Conservation (phyloP, 1,140 invertebrate species). For the Adelges cooleyi region DNA sequence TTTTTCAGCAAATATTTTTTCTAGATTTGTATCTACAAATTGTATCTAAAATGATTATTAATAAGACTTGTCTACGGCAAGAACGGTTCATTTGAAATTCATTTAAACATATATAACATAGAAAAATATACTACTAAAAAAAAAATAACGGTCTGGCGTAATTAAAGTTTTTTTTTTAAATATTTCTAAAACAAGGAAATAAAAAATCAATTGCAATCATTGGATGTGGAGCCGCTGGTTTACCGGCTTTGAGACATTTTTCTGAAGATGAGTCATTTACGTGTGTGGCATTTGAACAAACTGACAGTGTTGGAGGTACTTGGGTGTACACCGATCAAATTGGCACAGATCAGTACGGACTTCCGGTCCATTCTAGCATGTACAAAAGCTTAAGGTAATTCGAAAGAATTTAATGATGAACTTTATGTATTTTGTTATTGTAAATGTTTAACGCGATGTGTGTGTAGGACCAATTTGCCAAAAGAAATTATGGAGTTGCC, state of each 20-base stretch:
- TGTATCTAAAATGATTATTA: too few species aligned
- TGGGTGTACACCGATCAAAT: conserved; percentile 69
- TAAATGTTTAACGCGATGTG: background rate
- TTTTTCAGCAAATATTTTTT: too few species aligned
- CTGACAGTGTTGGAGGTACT: conserved; percentile 65
- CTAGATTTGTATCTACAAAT: too few species aligned
- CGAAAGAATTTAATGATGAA: conserved; percentile 37
- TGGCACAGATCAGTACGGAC: conserved; percentile 57
- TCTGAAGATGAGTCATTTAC: conserved; percentile 37
- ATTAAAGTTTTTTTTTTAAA: too few species aligned
- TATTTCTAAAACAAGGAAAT: too few species aligned
- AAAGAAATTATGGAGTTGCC: conserved; percentile 70
- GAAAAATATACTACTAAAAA: too few species aligned
- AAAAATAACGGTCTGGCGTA: too few species aligned
- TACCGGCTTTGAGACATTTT: conserved; percentile 46
- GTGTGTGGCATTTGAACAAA: conserved; percentile 57
- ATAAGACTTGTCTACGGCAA: too few species aligned
- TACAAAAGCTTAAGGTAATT: conserved; percentile 59
- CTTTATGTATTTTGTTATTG: background rate
- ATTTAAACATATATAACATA: too few species aligned
- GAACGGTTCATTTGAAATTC: too few species aligned
- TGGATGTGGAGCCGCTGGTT: conserved; percentile 54
- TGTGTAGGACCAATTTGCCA: conserved; percentile 65
- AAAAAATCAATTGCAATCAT: conserved; percentile 44
- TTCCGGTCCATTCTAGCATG: conserved; percentile 80